These are phyloP conservation scores for Sanderia malayensis DNA, from an alignment of 30 jellyfish, hydroid and myxozoan genomes.

Conservation along the genomic window DNA sequence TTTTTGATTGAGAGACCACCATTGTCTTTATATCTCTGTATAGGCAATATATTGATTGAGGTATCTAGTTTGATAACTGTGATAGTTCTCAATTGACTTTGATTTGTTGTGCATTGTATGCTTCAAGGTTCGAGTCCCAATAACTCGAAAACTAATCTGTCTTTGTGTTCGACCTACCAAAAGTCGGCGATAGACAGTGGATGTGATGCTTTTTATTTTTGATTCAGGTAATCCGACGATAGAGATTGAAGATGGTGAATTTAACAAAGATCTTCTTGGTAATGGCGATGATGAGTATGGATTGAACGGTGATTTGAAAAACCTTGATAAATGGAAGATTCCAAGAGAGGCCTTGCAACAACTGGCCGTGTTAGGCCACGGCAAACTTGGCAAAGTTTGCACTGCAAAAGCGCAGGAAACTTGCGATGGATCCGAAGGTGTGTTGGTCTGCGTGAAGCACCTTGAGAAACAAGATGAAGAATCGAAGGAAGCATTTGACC, in stretches of 20 bases:
- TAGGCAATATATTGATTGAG: no score
- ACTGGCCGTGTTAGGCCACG: constrained; percentile 65
- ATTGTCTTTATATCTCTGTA: no score
- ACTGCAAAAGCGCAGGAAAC: constrained; percentile 79
- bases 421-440: constrained; percentile 44
- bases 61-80: no score
- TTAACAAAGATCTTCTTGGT: constrained; percentile 64
- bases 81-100: no score
- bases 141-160: no score
- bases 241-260: constrained; percentile 83
- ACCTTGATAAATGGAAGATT: constrained; percentile 53
- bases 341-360: constrained; percentile 68
- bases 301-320: constrained; percentile 47
- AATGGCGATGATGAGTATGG: constrained; percentile 69
- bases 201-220: no score
- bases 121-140: no score
- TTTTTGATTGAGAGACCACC: no score
- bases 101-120: no score
- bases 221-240: constrained; percentile 64
- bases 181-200: no score
- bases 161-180: no score
- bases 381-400: constrained; percentile 83
- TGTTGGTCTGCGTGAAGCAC: constrained; percentile 80
- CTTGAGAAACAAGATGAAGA: constrained; percentile 53
- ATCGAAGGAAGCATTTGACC: constrained; percentile 65